Evolutionary conservation across 1,140 invertebrate genomes (phyloP), one percentile per base, ranked within the genome.

Genomic region (Micrasema longulum): DNA sequence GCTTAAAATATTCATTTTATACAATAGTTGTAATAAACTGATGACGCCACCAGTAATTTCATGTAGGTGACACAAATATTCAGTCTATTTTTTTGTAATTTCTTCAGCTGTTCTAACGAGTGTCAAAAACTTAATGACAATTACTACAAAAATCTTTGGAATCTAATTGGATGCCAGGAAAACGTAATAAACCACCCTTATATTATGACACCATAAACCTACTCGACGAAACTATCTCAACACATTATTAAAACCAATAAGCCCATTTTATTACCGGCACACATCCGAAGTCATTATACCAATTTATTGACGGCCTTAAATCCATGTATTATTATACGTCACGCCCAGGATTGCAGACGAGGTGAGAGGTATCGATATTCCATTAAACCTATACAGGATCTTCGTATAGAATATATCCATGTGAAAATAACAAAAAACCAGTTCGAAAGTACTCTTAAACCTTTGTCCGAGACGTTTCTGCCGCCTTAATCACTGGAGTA

Each of bases 401-500:
- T 18, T 48, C 16, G 16, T 48, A 48, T 16, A 14, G 16, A 23
- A 14, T 16, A n/a, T n/a, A n/a, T n/a, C n/a, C n/a, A n/a, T n/a
- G 53, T 9, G 53, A 35, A 7, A 38, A 31, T 14, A 5, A 57
- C n/a, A 35, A 35, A 57, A 57, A 57, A 57, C 14, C 31, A 36
- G 53, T 57, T 35, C 53, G 31, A 35, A 16, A 26, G 31, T 31
- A 38, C 53, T 57, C 53, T 35, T 14, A 14, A 16, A 57, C 31
- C 14, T 57, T 57, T 57, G 53, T 57, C 53, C 53, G 36, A 38
- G 53, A 57, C 53, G 53, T 57, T 57, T 57, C 53, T 57, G 53
- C 53, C 31, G 31, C 31, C 53, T 31, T 57, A 38, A 57, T 57
- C 53, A 57, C 26, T 57, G 12, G 12, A 57, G 53, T 57, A 57